phyloP scores from a whole-genome alignment of 2,888 invertebrate genomes.

The Aspidiotus rigidus region DNA sequence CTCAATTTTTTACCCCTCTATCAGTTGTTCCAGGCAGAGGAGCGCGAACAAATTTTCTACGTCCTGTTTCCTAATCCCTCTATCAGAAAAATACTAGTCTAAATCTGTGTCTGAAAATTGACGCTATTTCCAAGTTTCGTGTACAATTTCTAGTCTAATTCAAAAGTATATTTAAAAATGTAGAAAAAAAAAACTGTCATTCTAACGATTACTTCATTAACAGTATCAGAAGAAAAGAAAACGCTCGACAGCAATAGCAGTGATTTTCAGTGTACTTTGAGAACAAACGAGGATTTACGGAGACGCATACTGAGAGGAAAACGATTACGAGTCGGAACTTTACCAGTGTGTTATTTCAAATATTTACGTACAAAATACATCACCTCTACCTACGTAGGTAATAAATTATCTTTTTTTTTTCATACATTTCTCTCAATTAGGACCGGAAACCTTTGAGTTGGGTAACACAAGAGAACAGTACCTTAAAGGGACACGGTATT shows the following conservation, averaged over 20 bases:
- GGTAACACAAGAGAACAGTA: slow-evolving; percentile 43
- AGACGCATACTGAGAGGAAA: slow-evolving; percentile 37
- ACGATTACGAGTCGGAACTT: slow-evolving; percentile 38
- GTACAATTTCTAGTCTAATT: too few species aligned
- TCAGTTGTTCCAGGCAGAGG: too few species aligned
- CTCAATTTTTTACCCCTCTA: too few species aligned
- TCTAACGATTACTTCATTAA: not conserved
- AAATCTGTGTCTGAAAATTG: too few species aligned
- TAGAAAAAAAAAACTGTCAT: too few species aligned
- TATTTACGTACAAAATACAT: not conserved
- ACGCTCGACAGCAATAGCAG: not conserved
- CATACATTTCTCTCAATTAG: slow-evolving; percentile 33
- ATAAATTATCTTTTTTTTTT: not conserved
- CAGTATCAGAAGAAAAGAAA: slow-evolving; percentile 26
- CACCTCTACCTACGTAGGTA: not conserved
- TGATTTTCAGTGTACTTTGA: slow-evolving; percentile 37
- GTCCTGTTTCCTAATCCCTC: too few species aligned
- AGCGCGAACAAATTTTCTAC: too few species aligned
- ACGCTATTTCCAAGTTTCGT: too few species aligned
- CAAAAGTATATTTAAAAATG: too few species aligned
- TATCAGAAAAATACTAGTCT: too few species aligned
- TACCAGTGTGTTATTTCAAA: slow-evolving; percentile 35
- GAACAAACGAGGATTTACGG: slow-evolving; percentile 36
- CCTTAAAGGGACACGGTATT: slow-evolving; percentile 55
- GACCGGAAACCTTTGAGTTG: slow-evolving; percentile 42